Evolutionary conservation across 2,888 invertebrate genomes (phyloP), one percentile per base, ranked within the genome.

Genomic region (Isoperla grammatica): DNA sequence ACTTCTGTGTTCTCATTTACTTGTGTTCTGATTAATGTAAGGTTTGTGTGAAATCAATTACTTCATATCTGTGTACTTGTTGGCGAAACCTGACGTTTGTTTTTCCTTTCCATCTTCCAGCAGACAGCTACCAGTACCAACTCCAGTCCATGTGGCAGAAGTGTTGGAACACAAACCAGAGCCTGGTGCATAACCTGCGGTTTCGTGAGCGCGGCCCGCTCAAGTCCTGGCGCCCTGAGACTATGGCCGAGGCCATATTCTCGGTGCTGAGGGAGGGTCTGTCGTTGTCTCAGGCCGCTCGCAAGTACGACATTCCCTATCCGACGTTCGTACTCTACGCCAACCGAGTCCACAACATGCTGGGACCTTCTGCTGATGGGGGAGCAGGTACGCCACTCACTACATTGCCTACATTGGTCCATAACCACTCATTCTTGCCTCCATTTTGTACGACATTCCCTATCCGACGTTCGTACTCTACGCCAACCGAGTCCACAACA

Each of bases 71-170:
- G 29, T 29, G 29, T 4, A 29, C 4, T 8, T 29, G 29, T 29
- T 29, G 29, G 29, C 29, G 29, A 29, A 29, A 29, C 8, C 29
- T 29, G 29, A 29, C 29, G 8, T 66, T 68, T 65, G 65, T 65
- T 68, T 68, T 68, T 67, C 37, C 19, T 63, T 50, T 49, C 42
- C 59, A 53, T 61, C 61, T 70, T 70, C 66, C 87, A 88, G 84
- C 87, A 86, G 92, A 92, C 82, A 92, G 91, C 81, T 94, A 94
- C 82, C 93, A 94, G 77, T 93, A 93, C 77, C 93, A 94, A 76
- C 79, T 94, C 74, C 94, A 94, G 76, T 91, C 90, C 61, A 90
- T 93, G 87, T 94, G 94, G 94, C 93, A 94, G 77, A 94, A 93
- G 75, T 93, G 93, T 76, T 94, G 93, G 93, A 93, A 90, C 76